These are phyloP conservation scores for Lithobates pipiens DNA, from an alignment of 2,797 vertebrate genomes.

Conservation along the genomic window DNA sequence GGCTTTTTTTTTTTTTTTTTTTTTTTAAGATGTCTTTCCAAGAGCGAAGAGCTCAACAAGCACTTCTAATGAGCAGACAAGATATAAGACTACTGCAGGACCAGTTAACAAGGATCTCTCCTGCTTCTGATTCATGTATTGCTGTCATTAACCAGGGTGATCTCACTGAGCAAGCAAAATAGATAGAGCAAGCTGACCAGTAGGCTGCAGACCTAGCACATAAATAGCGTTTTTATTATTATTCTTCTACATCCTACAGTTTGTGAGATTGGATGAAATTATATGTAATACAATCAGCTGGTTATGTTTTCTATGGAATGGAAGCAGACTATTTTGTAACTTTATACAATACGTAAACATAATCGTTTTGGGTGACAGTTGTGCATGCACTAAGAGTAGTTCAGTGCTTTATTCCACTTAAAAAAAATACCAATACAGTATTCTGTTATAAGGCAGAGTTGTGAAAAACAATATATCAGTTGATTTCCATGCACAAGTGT, in stretches of 20 bases:
- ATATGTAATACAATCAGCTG: too few relatives aligned
- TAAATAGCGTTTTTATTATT: neutral
- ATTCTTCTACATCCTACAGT: neutral
- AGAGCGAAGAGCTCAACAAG: neutral
- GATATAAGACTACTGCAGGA: conserved; percentile 30
- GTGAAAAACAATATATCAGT: too few relatives aligned
- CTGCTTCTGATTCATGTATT: conserved; percentile 23
- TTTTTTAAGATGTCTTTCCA: too few relatives aligned
- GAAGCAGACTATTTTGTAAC: too few relatives aligned
- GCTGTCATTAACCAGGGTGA: conserved; percentile 27
- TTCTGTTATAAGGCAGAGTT: too few relatives aligned
- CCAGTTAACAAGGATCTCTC: conserved; percentile 21
- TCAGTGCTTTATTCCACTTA: neutral
- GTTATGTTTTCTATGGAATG: too few relatives aligned
- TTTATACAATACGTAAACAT: neutral
- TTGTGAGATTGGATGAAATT: too few relatives aligned
- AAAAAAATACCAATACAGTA: neutral
- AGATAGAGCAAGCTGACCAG: neutral
- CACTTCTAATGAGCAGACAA: conserved; percentile 41
- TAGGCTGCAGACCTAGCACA: neutral
- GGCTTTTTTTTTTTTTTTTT: too few relatives aligned
- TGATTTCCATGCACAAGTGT: too few relatives aligned
- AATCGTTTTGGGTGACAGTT: neutral
- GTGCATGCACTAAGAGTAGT: neutral
- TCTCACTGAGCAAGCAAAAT: conserved; percentile 1